Evolutionary conservation across 1,140 invertebrate genomes (phyloP), one percentile per base, ranked within the genome.

Genomic region (Nasonia vitripennis): DNA sequence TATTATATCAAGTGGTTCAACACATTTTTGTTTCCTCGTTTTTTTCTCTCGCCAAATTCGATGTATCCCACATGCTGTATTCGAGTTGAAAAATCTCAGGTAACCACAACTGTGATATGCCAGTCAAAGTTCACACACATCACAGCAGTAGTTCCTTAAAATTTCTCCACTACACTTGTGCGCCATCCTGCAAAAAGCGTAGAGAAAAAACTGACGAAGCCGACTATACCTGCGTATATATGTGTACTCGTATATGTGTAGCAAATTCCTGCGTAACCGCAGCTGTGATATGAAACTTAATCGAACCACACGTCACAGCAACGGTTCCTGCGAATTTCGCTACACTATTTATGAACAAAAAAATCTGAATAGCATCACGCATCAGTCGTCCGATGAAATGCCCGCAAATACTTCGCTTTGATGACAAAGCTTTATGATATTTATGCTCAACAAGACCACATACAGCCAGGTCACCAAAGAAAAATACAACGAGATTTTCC

Each of bases 381-480:
- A 45, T 17, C 2, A 37, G 14, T 4, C 67, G 23, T 67, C 14
- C 10, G 68, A 55, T 55, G 70, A 34, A 2, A 45, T 5, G 41
- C 71, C 71, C 23, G 34, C 37, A 23, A 14, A 11, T 73, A 81
- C 20, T 81, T 71, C 41, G 68, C 45, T 55, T 81, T 73, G 80
- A 73, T 81, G 70, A 81, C 23, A 12, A 34, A 81, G 70, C 80
- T 73, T 81, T 81, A 74, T 81, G 45, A 81, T 17, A 20, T 71
- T 20, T 20, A 20, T 10, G 14, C 14, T 51, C 14, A 4, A 81
- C 31, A 9, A n/a, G 17, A n/a, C 11, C 11, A 55, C 80, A 74
- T 83, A 83, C 34, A 83, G 68, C 73, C 75, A 83, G 11, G 62
- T 83, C 73, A 83, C 23, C 81, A 83, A 83, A 77, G 73, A 51